Base-by-base conservation (phyloP, 2,113 vertebrate genomes). In the Caloenas nicobarica region DNA sequence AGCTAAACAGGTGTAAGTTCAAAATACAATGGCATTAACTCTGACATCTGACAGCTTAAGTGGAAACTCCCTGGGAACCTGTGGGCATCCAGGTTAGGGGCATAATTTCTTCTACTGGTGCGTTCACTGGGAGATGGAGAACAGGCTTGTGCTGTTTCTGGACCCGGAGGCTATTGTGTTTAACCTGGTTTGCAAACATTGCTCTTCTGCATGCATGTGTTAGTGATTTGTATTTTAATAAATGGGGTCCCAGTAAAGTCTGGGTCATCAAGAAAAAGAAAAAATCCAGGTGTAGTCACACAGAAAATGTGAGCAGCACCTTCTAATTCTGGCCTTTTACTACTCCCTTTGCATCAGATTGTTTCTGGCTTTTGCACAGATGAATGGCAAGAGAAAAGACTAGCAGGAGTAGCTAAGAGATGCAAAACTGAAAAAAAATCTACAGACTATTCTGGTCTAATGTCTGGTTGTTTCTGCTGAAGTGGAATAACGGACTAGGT, bases 241-340 rank as follows among this genome's bases (percentile, higher is more conserved):
- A 79, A 36, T 0, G 0, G 11, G 10, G 10, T 36, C 21, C n/a
- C 23, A 48, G 5, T 36, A 72, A 85, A 82, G 19, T 11, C 50
- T 91, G 38, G 50, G 19, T 84, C n/a, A 56, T 51, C 1, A 18
- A 92, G 42, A 60, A 86, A 71, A 53, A 40, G 2, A 13, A 65
- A 46, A 5, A 21, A 23, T 2, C 2, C 12, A 7, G 24, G 2
- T 38, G 29, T 7, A 72, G 38, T 65, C 36, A 23, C 26, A 14
- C 8, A 40, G 19, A 11, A 82, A 77, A 40, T 36, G 7, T 0
- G 3, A 69, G 36, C 31, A 70, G 5, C 12, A 54, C 11, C 18
- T 91, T 88, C 60, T 84, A 33, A 78, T 46, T 64, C 33, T 64
- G 29, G 15, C 6, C 1, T 33, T 77, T 64, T 40, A 5, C 54